These are phyloP conservation scores for Teleogryllus oceanicus DNA, from an alignment of 2,888 invertebrate genomes.

Conservation along the genomic window DNA sequence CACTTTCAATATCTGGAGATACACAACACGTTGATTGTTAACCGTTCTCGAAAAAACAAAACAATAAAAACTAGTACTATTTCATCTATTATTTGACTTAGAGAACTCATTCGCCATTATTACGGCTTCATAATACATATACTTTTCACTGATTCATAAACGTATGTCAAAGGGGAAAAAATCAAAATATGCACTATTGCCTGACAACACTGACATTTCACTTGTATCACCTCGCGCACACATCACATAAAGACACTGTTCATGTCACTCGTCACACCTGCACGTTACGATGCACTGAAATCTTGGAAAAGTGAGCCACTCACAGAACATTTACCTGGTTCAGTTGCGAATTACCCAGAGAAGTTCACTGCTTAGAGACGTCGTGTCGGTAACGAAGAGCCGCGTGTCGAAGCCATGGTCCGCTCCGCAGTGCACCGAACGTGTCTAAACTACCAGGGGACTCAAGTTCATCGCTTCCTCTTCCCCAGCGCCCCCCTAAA, in stretches of 20 bases:
- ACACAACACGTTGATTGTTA: too few relatives aligned
- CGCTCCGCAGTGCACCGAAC: background rate
- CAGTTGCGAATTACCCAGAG: background rate
- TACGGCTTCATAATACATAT: too few relatives aligned
- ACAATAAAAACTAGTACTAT: too few relatives aligned
- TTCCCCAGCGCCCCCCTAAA: slow-evolving; percentile 20
- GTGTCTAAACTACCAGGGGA: slow-evolving; percentile 10
- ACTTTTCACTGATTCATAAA: too few relatives aligned
- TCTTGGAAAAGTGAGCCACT: background rate
- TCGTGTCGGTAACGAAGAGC: background rate
- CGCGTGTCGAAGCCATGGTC: background rate
- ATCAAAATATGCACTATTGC: too few relatives aligned
- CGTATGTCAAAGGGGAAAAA: too few relatives aligned
- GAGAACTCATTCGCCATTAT: too few relatives aligned
- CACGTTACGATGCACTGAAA: too few relatives aligned
- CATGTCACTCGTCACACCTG: background rate
- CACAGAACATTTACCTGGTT: background rate
- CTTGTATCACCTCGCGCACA: background rate
- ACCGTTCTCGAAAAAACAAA: too few relatives aligned
- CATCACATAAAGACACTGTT: background rate
- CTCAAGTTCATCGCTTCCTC: slow-evolving; percentile 9
- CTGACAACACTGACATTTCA: too few relatives aligned
- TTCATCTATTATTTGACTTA: too few relatives aligned
- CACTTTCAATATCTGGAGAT: too few relatives aligned
- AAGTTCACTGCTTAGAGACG: background rate